Percentiles rank a stretch among this genome's conserved stretches.
Conservation (phyloP, 2,888 invertebrate genomes). For the Leptodirus hochenwartii region DNA sequence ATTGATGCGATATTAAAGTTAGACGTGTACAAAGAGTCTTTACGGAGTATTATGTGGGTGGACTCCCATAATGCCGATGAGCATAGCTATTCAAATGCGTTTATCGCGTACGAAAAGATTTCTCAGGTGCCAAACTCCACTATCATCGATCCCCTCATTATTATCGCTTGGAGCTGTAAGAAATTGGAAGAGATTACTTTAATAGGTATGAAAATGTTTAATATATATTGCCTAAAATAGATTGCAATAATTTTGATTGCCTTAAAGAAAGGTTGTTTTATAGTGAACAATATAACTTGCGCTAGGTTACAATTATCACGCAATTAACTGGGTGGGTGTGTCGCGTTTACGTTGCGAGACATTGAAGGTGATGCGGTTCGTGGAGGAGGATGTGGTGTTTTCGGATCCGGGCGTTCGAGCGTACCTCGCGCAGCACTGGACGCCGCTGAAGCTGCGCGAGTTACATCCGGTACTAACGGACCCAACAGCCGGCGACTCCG, state of each 20-base stretch:
- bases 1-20: conserved; percentile 34
- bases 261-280: neutral
- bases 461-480: conserved; percentile 35
- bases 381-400: conserved; percentile 29
- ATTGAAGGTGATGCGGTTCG: conserved; percentile 36
- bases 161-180: conserved; percentile 46
- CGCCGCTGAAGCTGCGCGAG: conserved; percentile 30
- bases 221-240: neutral
- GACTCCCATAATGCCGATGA: conserved; percentile 29
- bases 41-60: conserved; percentile 41
- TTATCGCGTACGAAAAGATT: conserved; percentile 4
- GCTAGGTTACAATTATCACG: conserved; percentile 40
- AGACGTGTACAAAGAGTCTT: conserved; percentile 30
- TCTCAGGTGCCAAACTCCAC: conserved; percentile 4
- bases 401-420: too few species aligned
- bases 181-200: conserved; percentile 38
- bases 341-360: conserved; percentile 37
- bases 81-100: conserved; percentile 11
- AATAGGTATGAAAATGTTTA: conserved; percentile 23
- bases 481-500: conserved; percentile 33
- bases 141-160: conserved; percentile 28
- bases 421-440: too few species aligned
- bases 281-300: too few species aligned
- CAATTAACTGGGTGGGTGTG: conserved; percentile 44
- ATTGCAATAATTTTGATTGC: neutral